A percentile compares a stretch with the other conserved stretches of the same genome.
phyloP scores from a whole-genome alignment of 2,113 vertebrate genomes.

The Cavia aperea region DNA sequence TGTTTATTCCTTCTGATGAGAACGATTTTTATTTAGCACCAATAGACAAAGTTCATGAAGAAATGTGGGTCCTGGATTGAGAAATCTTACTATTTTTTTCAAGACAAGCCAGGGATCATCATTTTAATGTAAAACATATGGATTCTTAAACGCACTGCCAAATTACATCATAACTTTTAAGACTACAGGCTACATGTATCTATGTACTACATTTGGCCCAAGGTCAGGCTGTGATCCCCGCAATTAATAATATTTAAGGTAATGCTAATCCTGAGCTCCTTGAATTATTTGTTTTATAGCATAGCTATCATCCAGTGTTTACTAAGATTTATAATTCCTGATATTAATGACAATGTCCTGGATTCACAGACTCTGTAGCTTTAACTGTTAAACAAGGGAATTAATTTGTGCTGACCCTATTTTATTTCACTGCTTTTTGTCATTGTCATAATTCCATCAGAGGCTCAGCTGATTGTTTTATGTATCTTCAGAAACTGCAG shows the following conservation, averaged over 20 bases:
- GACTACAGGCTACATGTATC: background rate
- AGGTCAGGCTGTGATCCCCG: background rate
- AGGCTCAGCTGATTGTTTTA: conserved; percentile 8
- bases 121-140: background rate
- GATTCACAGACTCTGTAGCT: background rate
- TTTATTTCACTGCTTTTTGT: background rate
- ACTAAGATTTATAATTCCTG: background rate
- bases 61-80: background rate
- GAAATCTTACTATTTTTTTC: background rate
- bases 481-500: background rate
- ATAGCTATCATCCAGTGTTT: background rate
- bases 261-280: background rate
- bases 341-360: background rate
- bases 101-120: background rate
- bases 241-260: background rate
- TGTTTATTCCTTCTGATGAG: background rate
- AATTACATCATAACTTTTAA: background rate
- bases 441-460: background rate
- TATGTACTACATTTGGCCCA: background rate
- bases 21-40: background rate
- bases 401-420: background rate
- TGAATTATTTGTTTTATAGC: background rate
- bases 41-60: background rate
- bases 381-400: background rate
- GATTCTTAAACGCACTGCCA: background rate